phyloP scores from a whole-genome alignment of 2,888 invertebrate genomes.

The Trilocha varians region DNA sequence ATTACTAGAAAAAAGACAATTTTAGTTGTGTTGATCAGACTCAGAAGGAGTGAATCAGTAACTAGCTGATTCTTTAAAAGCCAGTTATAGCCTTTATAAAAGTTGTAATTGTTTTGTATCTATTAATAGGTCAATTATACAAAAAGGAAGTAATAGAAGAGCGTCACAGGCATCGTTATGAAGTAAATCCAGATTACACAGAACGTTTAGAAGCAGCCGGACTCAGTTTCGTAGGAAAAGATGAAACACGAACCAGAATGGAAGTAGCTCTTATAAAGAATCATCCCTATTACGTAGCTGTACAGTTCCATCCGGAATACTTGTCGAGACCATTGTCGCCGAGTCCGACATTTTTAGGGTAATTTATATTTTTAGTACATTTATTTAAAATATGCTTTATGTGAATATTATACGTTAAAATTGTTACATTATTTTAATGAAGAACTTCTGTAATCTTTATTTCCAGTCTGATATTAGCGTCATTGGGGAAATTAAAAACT shows the following conservation, averaged over 20 bases:
- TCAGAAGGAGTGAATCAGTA: too few relatives aligned
- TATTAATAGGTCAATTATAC: constrained; percentile 80
- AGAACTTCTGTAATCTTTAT: not conserved
- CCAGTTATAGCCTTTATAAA: not conserved
- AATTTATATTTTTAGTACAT: constrained; percentile 12
- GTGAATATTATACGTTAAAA: too few relatives aligned
- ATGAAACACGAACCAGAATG: constrained; percentile 90
- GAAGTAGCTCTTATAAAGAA: constrained; percentile 90
- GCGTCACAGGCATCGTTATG: constrained; percentile 96
- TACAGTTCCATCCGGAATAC: constrained; percentile 99
- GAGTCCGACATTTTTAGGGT: constrained; percentile 95
- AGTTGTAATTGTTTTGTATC: not conserved
- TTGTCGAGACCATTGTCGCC: constrained; percentile 91
- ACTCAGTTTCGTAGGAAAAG: constrained; percentile 90
- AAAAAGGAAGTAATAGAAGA: constrained; percentile 89
- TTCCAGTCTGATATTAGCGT: constrained; percentile 85
- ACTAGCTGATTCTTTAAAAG: too few relatives aligned
- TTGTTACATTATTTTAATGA: too few relatives aligned
- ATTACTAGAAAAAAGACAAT: too few relatives aligned
- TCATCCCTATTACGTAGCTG: constrained; percentile 95
- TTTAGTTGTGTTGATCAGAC: too few relatives aligned
- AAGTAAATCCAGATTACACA: constrained; percentile 94
- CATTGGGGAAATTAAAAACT: constrained; percentile 83
- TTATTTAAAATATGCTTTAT: too few relatives aligned
- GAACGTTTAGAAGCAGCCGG: constrained; percentile 84